Base-by-base conservation (phyloP, 2,113 vertebrate genomes). In the Prochilodus magdalenae region DNA sequence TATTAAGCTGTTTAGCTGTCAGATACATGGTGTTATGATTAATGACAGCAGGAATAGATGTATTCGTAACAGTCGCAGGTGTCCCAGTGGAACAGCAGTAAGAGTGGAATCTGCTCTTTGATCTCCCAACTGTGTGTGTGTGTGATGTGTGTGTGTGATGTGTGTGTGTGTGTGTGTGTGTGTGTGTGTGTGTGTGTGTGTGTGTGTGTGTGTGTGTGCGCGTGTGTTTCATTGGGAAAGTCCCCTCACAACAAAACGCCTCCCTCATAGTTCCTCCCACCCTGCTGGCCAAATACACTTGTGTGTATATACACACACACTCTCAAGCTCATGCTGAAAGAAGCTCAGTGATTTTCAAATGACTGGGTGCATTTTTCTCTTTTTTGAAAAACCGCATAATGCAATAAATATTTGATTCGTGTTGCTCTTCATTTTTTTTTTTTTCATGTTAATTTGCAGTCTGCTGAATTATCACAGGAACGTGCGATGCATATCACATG, bases 191-290 rank as follows among this genome's bases (percentile, higher is more conserved):
- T 60, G 69, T 24, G n/a, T 75, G 4, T 75, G 73, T 60, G 69
- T 24, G 18, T 75, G 73, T 60, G 69, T 24, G n/a, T 75, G 4
- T 75, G 73, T 60, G 69, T 24, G 18, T 75, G 73, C 53, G 69
- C 7, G 22, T 75, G 73, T 80, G 78, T 84, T 65, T 74, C 24
- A 1, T 65, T 86, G 83, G 88, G 88, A 87, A 88, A 89, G 66
- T 85, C 85, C 88, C 88, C 67, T 83, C n/a, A 33, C 72, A 83
- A 81, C 74, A 77, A 83, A 83, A 53, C 26, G 33, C 57, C 80
- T 77, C 70, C 57, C 44, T 62, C 81, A 47, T 57, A 76, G 75
- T 80, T 74, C 69, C 73, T 62, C 83, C 81, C 73, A 77, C 80
- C 73, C 80, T 82, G 80, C 76, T 79, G 67, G 55, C 67, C 81